Conservation (phyloP, 1,140 invertebrate species). For the Lordiphosa collinella region DNA sequence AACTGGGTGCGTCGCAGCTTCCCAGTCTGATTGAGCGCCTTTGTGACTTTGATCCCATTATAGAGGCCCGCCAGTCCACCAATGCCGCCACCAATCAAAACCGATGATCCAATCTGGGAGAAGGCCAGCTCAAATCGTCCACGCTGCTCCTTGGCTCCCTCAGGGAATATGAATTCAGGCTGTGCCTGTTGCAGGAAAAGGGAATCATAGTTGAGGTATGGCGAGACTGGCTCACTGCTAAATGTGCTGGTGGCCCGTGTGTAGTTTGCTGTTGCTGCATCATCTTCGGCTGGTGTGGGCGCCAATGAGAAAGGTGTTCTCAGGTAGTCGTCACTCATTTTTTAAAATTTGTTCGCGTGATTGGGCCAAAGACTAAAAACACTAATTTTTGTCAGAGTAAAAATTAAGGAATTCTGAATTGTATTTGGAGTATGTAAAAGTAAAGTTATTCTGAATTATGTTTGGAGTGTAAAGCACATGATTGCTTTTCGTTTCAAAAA, state of each 20-base stretch:
- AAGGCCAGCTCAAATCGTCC: conserved; percentile 94
- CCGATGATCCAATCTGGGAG: conserved; percentile 94
- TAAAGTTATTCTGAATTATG: too few species aligned
- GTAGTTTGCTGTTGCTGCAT: conserved; percentile 38
- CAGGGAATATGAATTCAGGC: conserved; percentile 96
- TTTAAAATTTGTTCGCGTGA: conserved; percentile 51
- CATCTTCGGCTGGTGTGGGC: conserved; percentile 54
- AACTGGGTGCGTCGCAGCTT: conserved; percentile 96
- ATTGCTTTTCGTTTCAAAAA: too few species aligned
- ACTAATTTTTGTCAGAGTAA: conserved; percentile 42
- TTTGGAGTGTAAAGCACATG: too few species aligned
- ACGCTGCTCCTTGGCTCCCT: conserved; percentile 87
- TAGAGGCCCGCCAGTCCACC: conserved; percentile 93
- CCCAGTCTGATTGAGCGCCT: conserved; percentile 90
- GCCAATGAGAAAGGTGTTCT: conserved; percentile 72
- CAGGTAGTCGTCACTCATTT: conserved; percentile 78
- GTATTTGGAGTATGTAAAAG: too few species aligned
- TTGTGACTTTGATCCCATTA: conserved; percentile 91
- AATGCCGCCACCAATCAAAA: conserved; percentile 89
- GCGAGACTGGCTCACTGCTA: conserved; percentile 84
- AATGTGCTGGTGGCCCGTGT: conserved; percentile 52
- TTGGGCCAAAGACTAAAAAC: conserved; percentile 23
- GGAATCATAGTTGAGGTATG: conserved; percentile 96
- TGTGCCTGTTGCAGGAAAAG: conserved; percentile 89
- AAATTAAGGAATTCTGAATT: too few species aligned